These are phyloP conservation scores for Bradypus variegatus DNA, from an alignment of 2,797 vertebrate species.

Conservation along the genomic window DNA sequence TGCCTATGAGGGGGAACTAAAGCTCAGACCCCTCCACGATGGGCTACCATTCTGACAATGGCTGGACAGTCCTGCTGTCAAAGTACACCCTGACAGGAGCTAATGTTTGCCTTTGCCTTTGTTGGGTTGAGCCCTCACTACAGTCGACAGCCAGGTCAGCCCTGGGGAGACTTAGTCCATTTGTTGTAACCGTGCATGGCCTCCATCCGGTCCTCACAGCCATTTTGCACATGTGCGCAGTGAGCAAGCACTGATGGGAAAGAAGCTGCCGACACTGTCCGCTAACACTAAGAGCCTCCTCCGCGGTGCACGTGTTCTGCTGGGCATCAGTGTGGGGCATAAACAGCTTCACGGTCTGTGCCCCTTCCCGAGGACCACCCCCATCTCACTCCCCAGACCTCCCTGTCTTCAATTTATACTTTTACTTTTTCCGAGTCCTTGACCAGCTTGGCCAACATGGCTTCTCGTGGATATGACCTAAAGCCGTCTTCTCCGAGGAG, in stretches of 20 bases:
- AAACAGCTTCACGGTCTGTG: not conserved
- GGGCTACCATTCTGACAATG: not conserved
- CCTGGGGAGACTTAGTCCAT: not conserved
- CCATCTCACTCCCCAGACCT: not conserved
- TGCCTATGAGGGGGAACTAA: not conserved
- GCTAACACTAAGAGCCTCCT: too few species aligned
- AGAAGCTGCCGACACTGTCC: not conserved
- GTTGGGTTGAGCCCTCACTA: not conserved
- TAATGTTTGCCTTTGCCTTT: not conserved
- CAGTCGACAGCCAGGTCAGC: not conserved
- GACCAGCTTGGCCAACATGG: too few species aligned
- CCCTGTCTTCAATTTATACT: not conserved
- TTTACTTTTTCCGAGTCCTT: not conserved
- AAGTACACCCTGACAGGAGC: accelerated
- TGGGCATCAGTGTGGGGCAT: not conserved
- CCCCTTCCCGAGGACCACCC: not conserved
- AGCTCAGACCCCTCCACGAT: not conserved
- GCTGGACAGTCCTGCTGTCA: not conserved
- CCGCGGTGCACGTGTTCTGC: not conserved
- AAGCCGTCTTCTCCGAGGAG: too few species aligned
- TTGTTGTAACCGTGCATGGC: not conserved
- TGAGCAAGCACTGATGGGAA: not conserved
- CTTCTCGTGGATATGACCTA: too few species aligned
- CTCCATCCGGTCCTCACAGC: not conserved
- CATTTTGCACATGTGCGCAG: not conserved